phyloP scores from a whole-genome alignment of 2,113 vertebrate genomes.

The Oophaga pumilio region DNA sequence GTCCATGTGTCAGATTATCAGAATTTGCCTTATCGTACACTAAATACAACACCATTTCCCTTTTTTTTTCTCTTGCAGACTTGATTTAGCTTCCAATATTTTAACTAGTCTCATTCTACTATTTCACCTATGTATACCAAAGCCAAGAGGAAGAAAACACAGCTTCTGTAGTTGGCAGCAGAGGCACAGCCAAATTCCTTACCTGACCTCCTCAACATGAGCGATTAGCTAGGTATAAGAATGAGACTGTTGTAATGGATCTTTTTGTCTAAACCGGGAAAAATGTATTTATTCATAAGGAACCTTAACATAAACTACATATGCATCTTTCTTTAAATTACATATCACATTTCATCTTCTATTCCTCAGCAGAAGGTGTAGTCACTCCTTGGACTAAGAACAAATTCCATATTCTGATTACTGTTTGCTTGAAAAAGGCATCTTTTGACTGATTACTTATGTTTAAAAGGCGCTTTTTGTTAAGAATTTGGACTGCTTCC shows the following conservation, averaged over 20 bases:
- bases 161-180: conserved; percentile 19
- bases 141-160: conserved; percentile 32
- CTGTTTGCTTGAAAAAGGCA: conserved; percentile 48
- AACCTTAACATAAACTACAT: conserved; percentile 51
- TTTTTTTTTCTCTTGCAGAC: not conserved
- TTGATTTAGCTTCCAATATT: not conserved
- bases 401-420: conserved; percentile 48
- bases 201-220: conserved; percentile 49
- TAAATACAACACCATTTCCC: not conserved
- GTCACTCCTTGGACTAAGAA: conserved; percentile 50
- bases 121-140: conserved; percentile 22
- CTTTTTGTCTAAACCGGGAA: conserved; percentile 50
- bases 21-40: not conserved
- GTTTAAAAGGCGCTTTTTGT: conserved; percentile 36
- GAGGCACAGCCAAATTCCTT: conserved; percentile 50
- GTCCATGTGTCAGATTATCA: not conserved
- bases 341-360: conserved; percentile 49
- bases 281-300: conserved; percentile 52
- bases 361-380: conserved; percentile 41
- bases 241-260: conserved; percentile 35
- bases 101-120: not conserved
- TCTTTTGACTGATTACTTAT: conserved; percentile 49
- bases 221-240: conserved; percentile 44
- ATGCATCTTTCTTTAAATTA: conserved; percentile 56
- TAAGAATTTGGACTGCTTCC: not conserved